Evolutionary conservation across 2,797 vertebrate genomes (phyloP).

Genomic region (Tragelaphus oryx): DNA sequence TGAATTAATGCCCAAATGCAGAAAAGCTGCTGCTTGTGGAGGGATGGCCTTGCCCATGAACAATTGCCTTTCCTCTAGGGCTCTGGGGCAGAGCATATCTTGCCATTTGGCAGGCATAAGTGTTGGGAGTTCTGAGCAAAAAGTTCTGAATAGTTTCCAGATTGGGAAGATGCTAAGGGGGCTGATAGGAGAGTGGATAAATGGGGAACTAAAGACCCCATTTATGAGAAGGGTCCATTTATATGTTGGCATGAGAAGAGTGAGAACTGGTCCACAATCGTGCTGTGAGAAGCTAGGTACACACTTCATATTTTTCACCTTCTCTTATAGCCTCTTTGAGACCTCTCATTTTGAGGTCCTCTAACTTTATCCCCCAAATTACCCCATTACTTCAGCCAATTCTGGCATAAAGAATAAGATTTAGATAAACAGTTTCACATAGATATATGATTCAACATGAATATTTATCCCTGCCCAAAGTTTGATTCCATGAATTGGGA

Average conservation of each 20-base stretch:
- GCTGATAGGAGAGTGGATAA: background rate
- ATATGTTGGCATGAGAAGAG: background rate
- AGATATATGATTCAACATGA: background rate
- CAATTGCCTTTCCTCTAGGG: conserved; percentile 36
- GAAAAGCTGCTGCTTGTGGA: conserved; percentile 73
- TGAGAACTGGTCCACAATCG: background rate
- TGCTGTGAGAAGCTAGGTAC: background rate
- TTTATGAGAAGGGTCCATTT: background rate
- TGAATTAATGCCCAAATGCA: conserved; percentile 82
- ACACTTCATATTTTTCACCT: background rate
- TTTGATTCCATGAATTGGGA: background rate
- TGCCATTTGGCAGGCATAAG: background rate
- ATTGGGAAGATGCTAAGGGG: background rate
- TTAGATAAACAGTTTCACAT: background rate
- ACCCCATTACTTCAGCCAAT: background rate
- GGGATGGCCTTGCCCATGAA: conserved; percentile 64
- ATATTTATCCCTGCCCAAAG: background rate
- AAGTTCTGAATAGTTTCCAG: background rate
- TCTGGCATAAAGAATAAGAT: background rate
- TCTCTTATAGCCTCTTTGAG: background rate
- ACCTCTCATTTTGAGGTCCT: background rate
- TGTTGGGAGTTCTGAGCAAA: background rate
- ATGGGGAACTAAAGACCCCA: background rate
- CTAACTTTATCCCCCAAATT: background rate
- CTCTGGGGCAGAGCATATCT: conserved; percentile 19